Evolutionary conservation across 2,888 invertebrate species (phyloP), one percentile per base, ranked within the genome.

Genomic region (Cataglyphis albicans): DNA sequence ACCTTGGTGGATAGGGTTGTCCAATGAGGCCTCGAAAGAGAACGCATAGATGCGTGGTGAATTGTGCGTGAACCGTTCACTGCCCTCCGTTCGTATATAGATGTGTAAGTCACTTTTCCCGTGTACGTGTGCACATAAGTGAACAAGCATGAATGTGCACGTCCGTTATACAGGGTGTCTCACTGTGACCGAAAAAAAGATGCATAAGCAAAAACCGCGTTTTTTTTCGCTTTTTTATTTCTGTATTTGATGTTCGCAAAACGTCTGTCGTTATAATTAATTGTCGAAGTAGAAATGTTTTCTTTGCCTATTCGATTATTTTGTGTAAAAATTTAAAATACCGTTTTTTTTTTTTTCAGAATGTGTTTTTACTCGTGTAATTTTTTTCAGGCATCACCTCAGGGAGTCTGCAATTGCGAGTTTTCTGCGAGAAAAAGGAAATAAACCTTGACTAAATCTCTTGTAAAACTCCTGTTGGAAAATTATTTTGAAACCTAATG

Each of bases 1-100:
- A 83, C 86, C 86, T 86, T 86, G 86, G 81, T 75, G 61, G 72
- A 74, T 86, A 86, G 86, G 86, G 86, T 72, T 86, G 78, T 78
- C 86, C 86, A 82, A 86, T 61, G 52, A 61, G 21, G 57, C n/a
- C 7, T 29, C 29, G 76, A 70, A 57, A 57, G 3, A 70, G 25
- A 35, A 74, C 57, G 38, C n/a, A n/a, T 72, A 83, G 63, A 83
- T 72, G 63, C 41, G 78, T 84, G 15, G 59, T 52, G 21, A 52
- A 35, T 68, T 38, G 72, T 38, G 44, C 70, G 35, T 59, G 83
- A 52, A 48, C 35, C 44, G 44, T 41, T 44, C 41, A 4, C 41
- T 44, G 41, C 3, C 72, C 32, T 1, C n/a, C n/a, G 38, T 35
- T 52, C 15, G 10, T 6, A 35, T 6, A 9, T 29, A n/a, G 32